phyloP scores from a whole-genome alignment of 2,888 invertebrate species.

The Aplocera efformata region DNA sequence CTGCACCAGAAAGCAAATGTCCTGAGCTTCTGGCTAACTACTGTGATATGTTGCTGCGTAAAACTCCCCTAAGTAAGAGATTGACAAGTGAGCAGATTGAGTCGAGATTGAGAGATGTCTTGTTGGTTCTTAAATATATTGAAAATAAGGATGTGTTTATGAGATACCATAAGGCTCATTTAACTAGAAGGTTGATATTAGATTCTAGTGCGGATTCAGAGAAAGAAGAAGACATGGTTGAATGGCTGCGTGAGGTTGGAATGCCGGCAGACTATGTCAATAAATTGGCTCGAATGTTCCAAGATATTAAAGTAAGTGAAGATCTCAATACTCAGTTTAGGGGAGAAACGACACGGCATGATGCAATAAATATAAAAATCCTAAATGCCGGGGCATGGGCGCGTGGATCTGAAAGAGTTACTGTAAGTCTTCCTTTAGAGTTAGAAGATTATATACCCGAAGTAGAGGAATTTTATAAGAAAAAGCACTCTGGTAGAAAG shows the following conservation, averaged over 20 bases:
- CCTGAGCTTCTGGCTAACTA: constrained; percentile 99
- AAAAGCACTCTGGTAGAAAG: constrained; percentile 98
- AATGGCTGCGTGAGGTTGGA: constrained; percentile 97
- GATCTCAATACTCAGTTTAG: constrained; percentile 97
- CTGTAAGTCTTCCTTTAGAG: constrained; percentile 97
- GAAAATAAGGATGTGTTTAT: constrained; percentile 99
- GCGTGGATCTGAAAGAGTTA: constrained; percentile 94
- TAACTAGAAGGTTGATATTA: constrained; percentile 95
- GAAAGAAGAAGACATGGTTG: constrained; percentile 99
- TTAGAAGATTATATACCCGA: constrained; percentile 99
- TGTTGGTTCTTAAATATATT: constrained; percentile 98
- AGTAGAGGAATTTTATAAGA: constrained; percentile 98
- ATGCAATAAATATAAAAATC: constrained; percentile 98
- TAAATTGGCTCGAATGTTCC: constrained; percentile 98
- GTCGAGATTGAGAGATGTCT: constrained; percentile 93
- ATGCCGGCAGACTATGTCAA: constrained; percentile 99
- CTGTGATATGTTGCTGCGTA: constrained; percentile 98
- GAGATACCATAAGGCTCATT: constrained; percentile 99
- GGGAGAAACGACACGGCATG: constrained; percentile 88
- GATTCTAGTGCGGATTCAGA: constrained; percentile 99
- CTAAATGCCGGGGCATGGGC: constrained; percentile 99
- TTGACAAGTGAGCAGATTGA: constrained; percentile 98
- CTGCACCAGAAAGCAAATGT: constrained; percentile 97
- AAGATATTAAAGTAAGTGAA: constrained; percentile 98
- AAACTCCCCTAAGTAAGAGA: constrained; percentile 97